Conservation (phyloP, 2,888 invertebrate genomes). For the Sminthurinus aureus region DNA sequence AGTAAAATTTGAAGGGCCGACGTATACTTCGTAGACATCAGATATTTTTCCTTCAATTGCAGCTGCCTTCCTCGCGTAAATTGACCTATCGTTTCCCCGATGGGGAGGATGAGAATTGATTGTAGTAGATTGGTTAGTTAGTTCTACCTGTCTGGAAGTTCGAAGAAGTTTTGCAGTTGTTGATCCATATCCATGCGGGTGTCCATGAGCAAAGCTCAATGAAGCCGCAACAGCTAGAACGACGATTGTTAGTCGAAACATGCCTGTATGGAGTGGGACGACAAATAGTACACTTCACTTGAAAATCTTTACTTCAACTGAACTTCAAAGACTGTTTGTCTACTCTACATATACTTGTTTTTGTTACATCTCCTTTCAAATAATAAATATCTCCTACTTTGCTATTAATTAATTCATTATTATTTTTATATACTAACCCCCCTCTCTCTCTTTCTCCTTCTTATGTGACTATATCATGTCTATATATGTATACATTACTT, state of each 20-base stretch:
- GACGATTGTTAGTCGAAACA: slow-evolving; percentile 27
- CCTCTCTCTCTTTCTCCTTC: not conserved
- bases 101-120: slow-evolving; percentile 6
- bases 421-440: not conserved
- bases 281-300: slow-evolving; percentile 8
- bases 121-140: not conserved
- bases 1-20: slow-evolving; percentile 48
- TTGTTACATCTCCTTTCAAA: not conserved
- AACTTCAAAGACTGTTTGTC: not conserved
- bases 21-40: slow-evolving; percentile 58
- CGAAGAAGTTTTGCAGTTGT: slow-evolving; percentile 25
- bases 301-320: slow-evolving; percentile 13
- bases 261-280: not conserved
- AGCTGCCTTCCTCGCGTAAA: slow-evolving; percentile 54
- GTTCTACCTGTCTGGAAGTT: slow-evolving; percentile 28
- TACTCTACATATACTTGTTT: slow-evolving; percentile 24
- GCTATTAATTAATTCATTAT: not conserved
- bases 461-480: not conserved
- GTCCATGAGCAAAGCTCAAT: not conserved
- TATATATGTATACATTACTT: no score
- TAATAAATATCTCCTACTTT: not conserved
- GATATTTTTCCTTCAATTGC: slow-evolving; percentile 52
- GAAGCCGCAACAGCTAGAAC: slow-evolving; percentile 7
- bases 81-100: slow-evolving; percentile 49
- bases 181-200: not conserved